phyloP scores from a whole-genome alignment of 2,888 invertebrate genomes.

The Noctua pronuba region DNA sequence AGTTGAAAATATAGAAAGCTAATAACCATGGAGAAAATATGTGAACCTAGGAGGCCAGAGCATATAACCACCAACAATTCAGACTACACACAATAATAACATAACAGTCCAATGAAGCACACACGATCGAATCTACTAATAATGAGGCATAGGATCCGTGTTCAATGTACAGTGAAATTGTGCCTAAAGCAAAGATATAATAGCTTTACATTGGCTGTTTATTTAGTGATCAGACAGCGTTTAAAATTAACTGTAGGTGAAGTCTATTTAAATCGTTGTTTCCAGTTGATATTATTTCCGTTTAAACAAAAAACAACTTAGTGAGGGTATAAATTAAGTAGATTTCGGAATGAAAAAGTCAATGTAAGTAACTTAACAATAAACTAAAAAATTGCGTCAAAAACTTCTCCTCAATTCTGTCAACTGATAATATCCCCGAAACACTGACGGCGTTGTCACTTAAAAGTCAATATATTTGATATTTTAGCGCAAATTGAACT shows the following conservation, averaged over 20 bases:
- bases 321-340: not conserved
- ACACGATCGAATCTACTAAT: constrained; percentile 27
- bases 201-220: constrained; percentile 33
- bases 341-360: not conserved
- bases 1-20: constrained; percentile 11
- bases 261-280: not conserved
- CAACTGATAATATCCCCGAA: not conserved
- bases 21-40: constrained; percentile 35
- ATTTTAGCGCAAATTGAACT: not conserved
- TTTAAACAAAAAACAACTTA: not conserved
- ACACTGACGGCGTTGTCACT: no score
- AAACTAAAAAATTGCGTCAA: not conserved
- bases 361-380: no score
- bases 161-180: constrained; percentile 26
- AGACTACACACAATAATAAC: not conserved
- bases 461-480: not conserved
- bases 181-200: constrained; percentile 44
- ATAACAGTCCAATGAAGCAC: constrained; percentile 1
- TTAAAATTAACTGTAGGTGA: constrained; percentile 30
- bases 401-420: not conserved
- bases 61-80: not conserved
- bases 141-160: constrained; percentile 11
- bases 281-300: not conserved
- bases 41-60: not conserved
- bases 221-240: constrained; percentile 46